phyloP scores from a whole-genome alignment of 2,113 vertebrate genomes.

The Lontra canadensis region DNA sequence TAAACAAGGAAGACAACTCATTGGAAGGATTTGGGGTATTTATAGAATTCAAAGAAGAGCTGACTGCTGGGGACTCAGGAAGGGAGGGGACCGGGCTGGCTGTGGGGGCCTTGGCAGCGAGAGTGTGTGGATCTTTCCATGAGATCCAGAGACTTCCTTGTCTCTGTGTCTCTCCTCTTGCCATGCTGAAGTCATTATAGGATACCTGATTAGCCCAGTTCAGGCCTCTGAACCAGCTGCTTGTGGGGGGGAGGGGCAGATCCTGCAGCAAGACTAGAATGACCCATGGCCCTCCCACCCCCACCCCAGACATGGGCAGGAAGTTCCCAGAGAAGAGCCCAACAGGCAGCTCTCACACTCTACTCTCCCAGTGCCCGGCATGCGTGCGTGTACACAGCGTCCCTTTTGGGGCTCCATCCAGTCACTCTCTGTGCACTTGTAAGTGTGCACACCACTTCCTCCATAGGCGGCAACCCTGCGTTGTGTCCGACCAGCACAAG shows the following conservation, averaged over 20 bases:
- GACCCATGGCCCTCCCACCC: background rate
- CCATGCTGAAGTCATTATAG: background rate
- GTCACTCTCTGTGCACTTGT: accelerated
- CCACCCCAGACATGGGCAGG: background rate
- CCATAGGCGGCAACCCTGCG: accelerated
- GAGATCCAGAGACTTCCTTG: background rate
- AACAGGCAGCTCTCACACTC: background rate
- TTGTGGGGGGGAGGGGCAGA: background rate
- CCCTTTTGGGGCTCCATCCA: background rate
- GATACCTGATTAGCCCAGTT: background rate
- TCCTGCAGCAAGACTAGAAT: background rate
- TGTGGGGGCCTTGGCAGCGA: background rate
- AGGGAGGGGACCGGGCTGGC: background rate
- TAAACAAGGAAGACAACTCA: too few relatives aligned
- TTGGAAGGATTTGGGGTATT: background rate
- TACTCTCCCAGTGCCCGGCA: background rate
- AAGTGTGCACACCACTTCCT: background rate
- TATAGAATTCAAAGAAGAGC: background rate
- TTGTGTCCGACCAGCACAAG: accelerated
- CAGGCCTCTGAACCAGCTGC: background rate
- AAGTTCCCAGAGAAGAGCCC: background rate
- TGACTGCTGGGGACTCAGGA: background rate
- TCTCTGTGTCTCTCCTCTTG: background rate
- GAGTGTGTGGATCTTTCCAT: background rate
- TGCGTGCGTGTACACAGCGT: accelerated